These are phyloP conservation scores for Tetranychus urticae DNA, from an alignment of 1,140 invertebrate genomes.

Conservation along the genomic window DNA sequence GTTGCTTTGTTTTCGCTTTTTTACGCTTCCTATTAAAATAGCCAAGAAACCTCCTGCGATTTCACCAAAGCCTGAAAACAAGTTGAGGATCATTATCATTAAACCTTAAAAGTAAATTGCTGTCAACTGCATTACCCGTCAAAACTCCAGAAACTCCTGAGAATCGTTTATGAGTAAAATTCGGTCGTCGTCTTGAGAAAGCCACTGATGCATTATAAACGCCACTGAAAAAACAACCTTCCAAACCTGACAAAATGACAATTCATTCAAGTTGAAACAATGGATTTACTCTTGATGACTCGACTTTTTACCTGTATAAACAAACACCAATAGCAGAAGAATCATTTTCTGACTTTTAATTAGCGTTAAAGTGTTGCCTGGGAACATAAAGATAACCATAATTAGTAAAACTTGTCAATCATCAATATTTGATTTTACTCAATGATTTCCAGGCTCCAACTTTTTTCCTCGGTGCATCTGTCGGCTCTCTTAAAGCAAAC, in stretches of 20 bases:
- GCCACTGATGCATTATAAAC: constrained; percentile 75
- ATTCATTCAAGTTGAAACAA: too few species aligned
- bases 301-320: background rate
- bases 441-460: background rate
- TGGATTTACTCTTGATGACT: too few species aligned
- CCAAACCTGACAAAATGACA: background rate
- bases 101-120: too few species aligned
- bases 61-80: background rate
- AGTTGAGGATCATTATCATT: background rate
- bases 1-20: constrained; percentile 33
- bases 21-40: constrained; percentile 34
- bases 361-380: constrained; percentile 6
- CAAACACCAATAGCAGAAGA: background rate
- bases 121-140: background rate
- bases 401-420: too few species aligned
- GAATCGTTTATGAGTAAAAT: background rate
- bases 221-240: constrained; percentile 63
- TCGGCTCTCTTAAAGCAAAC: constrained; percentile 26
- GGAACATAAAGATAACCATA: background rate
- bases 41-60: background rate
- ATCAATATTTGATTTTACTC: background rate
- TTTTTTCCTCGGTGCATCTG: background rate
- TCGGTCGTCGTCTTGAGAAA: constrained; percentile 33
- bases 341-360: constrained; percentile 27
- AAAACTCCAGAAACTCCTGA: background rate